Base-by-base conservation (phyloP, 1,140 invertebrate genomes). In the Epicauta chinensis region DNA sequence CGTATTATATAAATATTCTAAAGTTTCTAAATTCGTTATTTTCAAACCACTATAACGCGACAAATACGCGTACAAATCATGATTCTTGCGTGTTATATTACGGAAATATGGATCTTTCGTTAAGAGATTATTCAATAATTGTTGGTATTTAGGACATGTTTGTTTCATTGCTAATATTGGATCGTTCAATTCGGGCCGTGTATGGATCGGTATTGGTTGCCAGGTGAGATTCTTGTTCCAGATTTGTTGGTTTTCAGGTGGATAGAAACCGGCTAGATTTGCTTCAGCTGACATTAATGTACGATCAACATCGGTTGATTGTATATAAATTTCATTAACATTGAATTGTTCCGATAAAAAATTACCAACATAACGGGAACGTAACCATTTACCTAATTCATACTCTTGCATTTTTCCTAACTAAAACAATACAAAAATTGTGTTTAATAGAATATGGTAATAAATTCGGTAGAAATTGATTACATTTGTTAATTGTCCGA, bases 181-280 rank as follows among this genome's bases (percentile, higher is more conserved):
- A 74, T 93, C 90, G 15, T 77, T 51, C 1, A 72, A 58, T 66
- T 82, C 75, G 0, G 87, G 84, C 13, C 75, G 60, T 1, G 91
- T 90, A 59, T 93, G 90, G 7, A 96, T 77, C 0, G 93, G 90
- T 60, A 96, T 88, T 0, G 93, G 92, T 69, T 93, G 91, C 93
- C 93, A 97, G 9, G 72, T 61, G 1, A 93, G 66, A 2, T 78
- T 55, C 0, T 60, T 48, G 64, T 91, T 80, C 87, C 89, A 94
- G 2, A 81, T 52, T 59, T 82, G 73, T 12, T 71, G 61, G 6
- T 71, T 73, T 10, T 63, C 62, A 0, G 82, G 81, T 5, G 88
- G 86, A 66, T 84, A 91, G 53, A 89, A 77, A 3, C 89, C 89
- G 48, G 91, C 91, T 47, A 95, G 74, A 73, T 92, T 86, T 1